These are phyloP conservation scores for Elanus axillaris DNA, from an alignment of 2,113 vertebrate genomes.

Conservation along the genomic window DNA sequence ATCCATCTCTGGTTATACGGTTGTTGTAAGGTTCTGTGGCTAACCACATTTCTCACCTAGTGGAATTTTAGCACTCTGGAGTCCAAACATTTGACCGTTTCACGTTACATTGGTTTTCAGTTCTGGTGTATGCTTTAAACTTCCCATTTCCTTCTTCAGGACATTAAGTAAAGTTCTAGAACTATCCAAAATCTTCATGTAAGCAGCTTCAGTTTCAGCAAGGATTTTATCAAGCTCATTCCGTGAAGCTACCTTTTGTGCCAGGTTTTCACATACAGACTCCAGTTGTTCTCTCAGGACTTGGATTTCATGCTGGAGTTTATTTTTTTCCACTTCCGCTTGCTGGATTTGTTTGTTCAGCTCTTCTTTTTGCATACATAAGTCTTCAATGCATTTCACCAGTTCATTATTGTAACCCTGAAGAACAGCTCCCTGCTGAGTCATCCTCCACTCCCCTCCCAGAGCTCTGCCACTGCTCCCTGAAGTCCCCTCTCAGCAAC, in stretches of 20 bases:
- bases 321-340: slow-evolving; percentile 46
- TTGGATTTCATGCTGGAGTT: slow-evolving; percentile 48
- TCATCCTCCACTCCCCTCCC: slow-evolving; percentile 7
- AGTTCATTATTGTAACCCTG: slow-evolving; percentile 62
- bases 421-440: slow-evolving; percentile 59
- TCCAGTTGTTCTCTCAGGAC: slow-evolving; percentile 28
- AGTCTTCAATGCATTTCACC: slow-evolving; percentile 58
- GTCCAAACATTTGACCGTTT: not conserved
- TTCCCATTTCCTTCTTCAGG: slow-evolving; percentile 61
- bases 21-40: not conserved
- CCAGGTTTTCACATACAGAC: slow-evolving; percentile 36
- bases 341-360: slow-evolving; percentile 53
- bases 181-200: slow-evolving; percentile 68
- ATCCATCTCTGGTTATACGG: not conserved
- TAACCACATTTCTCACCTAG: slow-evolving; percentile 38
- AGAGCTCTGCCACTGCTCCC: not conserved
- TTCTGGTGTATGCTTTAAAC: slow-evolving; percentile 25
- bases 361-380: slow-evolving; percentile 43
- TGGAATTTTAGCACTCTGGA: slow-evolving; percentile 16
- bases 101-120: slow-evolving; percentile 14
- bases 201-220: slow-evolving; percentile 59
- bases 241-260: slow-evolving; percentile 32
- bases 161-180: slow-evolving; percentile 59
- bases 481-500: not conserved
- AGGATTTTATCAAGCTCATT: slow-evolving; percentile 62